Evolutionary conservation across 1,140 invertebrate genomes (phyloP), one percentile per base, ranked within the genome.

Genomic region (Cotesia glomerata): DNA sequence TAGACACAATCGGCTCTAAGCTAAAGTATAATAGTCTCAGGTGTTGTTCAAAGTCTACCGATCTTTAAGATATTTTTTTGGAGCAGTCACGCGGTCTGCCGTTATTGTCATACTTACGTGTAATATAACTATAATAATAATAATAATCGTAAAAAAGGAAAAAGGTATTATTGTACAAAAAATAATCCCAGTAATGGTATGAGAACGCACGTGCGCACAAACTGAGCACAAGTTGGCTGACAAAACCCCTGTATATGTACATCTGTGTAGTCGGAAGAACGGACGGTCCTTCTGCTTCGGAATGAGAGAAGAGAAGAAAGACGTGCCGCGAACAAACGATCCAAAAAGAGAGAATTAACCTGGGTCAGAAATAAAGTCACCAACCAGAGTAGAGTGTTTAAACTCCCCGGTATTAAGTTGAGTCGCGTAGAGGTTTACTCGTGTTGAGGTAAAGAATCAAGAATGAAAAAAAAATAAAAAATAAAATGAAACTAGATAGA

Each of bases 151-250:
- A 26, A 26, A 26, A 26, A 26, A 26, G 26, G 1, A 26, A 26
- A 26, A 26, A 26, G 26, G 26, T 26, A 26, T 26, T 26, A 26
- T 26, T 26, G 1, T 26, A 26, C 1, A 26, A 26, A 26, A 26
- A 26, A 26, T 45, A 45, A 9, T 45, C 39, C 39, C 1, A 45
- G 5, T 45, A 11, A 45, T 45, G 7, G 5, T 45, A 14, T 13
- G 35, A 39, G 34, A 16, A 63, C 32, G 34, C 61, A 63, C 61
- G 61, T 63, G 61, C 61, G 13, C 34, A 63, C 36, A 63, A 63
- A 63, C 26, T 26, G 26, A 26, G 26, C 26, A 26, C 26, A 13
- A 11, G 14, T 35, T 63, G 26, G 26, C 26, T 63, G 5, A 13
- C 34, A 36, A 63, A 63, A 18, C n/a, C 52, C 16, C 58, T 16